Evolutionary conservation across 1,140 invertebrate species (phyloP).

Genomic region (Eciton burchellii): DNA sequence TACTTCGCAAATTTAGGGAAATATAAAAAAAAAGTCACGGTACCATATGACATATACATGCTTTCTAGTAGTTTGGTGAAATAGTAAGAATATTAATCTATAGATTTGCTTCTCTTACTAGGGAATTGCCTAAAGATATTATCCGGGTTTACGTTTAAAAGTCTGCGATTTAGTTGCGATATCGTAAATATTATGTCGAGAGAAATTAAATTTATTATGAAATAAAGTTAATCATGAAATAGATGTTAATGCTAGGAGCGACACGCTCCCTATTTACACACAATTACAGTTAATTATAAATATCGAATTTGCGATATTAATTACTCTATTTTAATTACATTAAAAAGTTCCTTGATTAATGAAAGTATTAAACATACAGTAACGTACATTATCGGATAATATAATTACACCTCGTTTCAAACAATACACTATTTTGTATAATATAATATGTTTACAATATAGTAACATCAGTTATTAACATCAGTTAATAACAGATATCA

Average conservation of each 20-base stretch:
- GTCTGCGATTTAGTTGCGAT: not conserved
- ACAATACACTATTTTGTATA: slow-evolving; percentile 23
- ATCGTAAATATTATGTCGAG: not conserved
- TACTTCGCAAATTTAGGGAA: too few relatives aligned
- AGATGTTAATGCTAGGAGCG: not conserved
- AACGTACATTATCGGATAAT: slow-evolving; percentile 26
- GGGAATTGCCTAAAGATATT: too few relatives aligned
- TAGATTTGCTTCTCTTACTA: too few relatives aligned
- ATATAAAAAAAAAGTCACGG: too few relatives aligned
- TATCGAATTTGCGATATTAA: slow-evolving; percentile 50
- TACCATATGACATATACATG: too few relatives aligned
- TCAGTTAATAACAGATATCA: slow-evolving; percentile 33
- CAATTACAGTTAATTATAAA: slow-evolving; percentile 34
- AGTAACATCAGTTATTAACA: too few relatives aligned
- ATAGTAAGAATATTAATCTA: too few relatives aligned
- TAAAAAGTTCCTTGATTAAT: slow-evolving; percentile 37
- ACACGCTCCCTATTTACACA: slow-evolving; percentile 8
- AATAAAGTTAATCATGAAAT: slow-evolving; percentile 26
- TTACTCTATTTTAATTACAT: slow-evolving; percentile 51
- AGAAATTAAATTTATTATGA: slow-evolving; percentile 25
- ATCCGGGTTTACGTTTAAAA: too few relatives aligned
- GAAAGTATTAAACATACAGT: slow-evolving; percentile 17
- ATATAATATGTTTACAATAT: slow-evolving; percentile 12
- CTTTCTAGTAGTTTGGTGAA: too few relatives aligned
- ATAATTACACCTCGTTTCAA: slow-evolving; percentile 9